These are phyloP conservation scores for Spondyliosoma cantharus DNA, from an alignment of 2,797 vertebrate species.

Conservation along the genomic window DNA sequence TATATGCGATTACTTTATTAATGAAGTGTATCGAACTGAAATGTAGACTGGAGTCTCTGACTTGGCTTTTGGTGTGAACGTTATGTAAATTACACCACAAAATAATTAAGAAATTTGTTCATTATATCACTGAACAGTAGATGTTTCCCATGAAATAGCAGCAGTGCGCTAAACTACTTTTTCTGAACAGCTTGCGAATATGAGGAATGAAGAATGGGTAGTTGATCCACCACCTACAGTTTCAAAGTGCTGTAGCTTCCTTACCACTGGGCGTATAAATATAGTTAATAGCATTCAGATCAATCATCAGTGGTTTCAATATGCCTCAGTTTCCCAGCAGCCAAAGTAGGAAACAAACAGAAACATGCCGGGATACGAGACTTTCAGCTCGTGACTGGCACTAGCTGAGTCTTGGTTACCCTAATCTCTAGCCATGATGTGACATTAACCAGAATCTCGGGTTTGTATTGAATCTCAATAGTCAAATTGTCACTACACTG, in stretches of 20 bases:
- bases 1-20: neutral
- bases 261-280: neutral
- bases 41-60: neutral
- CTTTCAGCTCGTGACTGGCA: slow-evolving; percentile 1
- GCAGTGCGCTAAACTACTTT: neutral
- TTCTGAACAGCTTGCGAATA: too few species aligned
- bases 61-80: neutral
- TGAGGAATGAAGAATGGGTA: neutral
- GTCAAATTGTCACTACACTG: slow-evolving; percentile 21
- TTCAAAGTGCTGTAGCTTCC: neutral
- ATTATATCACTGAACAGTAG: too few species aligned
- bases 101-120: too few species aligned
- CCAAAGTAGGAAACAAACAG: slow-evolving; percentile 24
- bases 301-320: slow-evolving; percentile 9
- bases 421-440: neutral
- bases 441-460: slow-evolving; percentile 8
- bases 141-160: neutral
- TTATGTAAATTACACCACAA: too few species aligned
- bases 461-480: slow-evolving; percentile 23
- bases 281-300: slow-evolving; percentile 9
- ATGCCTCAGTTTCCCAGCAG: slow-evolving; percentile 20
- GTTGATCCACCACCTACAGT: neutral
- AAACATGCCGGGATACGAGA: neutral
- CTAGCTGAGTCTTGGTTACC: slow-evolving; percentile 18
- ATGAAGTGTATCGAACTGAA: neutral